phyloP scores from a whole-genome alignment of 2,113 vertebrate species.

The Rhinopomastus cyanomelas region DNA sequence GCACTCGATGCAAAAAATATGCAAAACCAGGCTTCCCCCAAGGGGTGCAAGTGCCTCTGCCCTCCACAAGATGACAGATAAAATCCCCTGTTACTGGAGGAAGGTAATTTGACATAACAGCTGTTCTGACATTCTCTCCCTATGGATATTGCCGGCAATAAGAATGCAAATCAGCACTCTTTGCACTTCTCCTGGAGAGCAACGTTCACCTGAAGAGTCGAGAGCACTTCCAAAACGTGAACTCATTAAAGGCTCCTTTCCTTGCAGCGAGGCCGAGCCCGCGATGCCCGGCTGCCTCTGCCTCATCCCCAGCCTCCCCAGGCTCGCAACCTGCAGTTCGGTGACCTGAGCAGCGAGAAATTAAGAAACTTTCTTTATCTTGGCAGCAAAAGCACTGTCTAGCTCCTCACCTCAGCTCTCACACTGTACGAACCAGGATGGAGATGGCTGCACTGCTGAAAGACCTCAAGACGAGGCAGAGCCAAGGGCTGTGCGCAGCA shows the following conservation, averaged over 20 bases:
- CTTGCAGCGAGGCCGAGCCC: background rate
- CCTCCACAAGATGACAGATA: constrained; percentile 65
- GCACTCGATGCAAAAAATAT: background rate
- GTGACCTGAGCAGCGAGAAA: rapidly evolving
- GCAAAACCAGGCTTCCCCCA: constrained; percentile 38
- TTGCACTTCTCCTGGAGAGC: constrained; percentile 52
- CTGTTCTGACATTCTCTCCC: constrained; percentile 72
- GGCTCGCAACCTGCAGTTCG: background rate
- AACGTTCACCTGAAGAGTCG: constrained; percentile 52
- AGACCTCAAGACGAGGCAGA: background rate
- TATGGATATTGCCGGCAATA: constrained; percentile 64
- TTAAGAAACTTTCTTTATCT: background rate
- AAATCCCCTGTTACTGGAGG: constrained; percentile 58
- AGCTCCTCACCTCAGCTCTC: background rate
- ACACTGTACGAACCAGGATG: rapidly evolving
- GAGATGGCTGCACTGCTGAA: background rate
- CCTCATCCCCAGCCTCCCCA: background rate
- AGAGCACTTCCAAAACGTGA: constrained; percentile 39
- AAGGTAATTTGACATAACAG: constrained; percentile 73
- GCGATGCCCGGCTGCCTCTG: background rate
- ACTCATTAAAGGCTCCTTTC: constrained; percentile 17
- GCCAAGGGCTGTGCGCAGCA: background rate
- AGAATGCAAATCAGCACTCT: constrained; percentile 70
- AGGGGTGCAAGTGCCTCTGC: constrained; percentile 58
- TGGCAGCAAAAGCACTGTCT: rapidly evolving